These are phyloP conservation scores for Cheirogaleus major DNA, from an alignment of 2,797 vertebrate genomes.

Conservation along the genomic window DNA sequence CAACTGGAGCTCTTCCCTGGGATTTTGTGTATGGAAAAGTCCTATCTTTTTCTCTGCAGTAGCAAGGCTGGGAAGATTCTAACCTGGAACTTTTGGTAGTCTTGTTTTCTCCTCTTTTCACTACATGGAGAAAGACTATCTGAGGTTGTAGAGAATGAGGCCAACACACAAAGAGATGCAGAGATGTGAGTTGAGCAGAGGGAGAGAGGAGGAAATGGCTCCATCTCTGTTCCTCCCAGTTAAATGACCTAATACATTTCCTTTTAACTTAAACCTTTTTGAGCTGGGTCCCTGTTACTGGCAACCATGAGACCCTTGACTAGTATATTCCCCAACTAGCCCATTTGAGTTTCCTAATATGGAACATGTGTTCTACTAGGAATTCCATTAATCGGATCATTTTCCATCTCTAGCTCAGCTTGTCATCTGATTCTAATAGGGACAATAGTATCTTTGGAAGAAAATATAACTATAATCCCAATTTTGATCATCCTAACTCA, in stretches of 20 bases:
- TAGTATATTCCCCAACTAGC: background rate
- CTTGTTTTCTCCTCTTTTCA: background rate
- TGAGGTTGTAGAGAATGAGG: background rate
- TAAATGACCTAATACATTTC: background rate
- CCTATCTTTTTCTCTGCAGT: background rate
- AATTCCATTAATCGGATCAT: conserved; percentile 13
- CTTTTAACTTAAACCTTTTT: background rate
- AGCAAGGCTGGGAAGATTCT: background rate
- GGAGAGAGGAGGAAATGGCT: background rate
- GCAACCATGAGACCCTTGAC: background rate
- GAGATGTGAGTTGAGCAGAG: background rate
- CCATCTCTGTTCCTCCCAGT: background rate
- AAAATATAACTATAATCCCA: conserved; percentile 28
- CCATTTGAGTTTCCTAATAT: background rate
- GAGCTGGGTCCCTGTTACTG: background rate
- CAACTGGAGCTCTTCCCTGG: background rate
- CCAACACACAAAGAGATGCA: background rate
- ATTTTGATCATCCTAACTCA: conserved; percentile 42
- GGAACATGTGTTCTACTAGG: background rate
- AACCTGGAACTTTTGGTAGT: background rate
- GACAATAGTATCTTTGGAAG: background rate
- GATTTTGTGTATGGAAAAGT: background rate
- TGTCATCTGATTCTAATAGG: conserved; percentile 25
- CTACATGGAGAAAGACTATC: background rate
- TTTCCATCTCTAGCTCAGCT: background rate